Percentiles rank a stretch among this genome's conserved stretches.
These are phyloP conservation scores for Babyrousa celebensis DNA, from an alignment of 2,797 vertebrate genomes.

Conservation along the genomic window DNA sequence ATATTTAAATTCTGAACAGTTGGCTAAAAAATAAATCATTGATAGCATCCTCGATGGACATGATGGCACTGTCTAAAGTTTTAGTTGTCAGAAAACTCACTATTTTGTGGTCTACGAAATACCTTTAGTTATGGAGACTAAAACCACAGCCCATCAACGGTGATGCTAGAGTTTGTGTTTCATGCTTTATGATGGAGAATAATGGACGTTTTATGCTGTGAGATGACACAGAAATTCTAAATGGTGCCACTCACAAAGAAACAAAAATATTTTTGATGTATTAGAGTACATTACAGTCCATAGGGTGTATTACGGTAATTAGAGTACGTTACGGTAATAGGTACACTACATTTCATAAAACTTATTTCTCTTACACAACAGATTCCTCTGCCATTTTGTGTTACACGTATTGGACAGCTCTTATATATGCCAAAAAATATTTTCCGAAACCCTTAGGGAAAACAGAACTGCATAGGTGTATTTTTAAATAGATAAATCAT, in stretches of 20 bases:
- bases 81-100: not conserved
- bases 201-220: not conserved
- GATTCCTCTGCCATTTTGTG: not conserved
- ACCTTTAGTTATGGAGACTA: not conserved
- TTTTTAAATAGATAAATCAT: not conserved
- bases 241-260: constrained; percentile 10
- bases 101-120: not conserved
- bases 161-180: not conserved
- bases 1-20: not conserved
- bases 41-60: constrained; percentile 9
- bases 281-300: not conserved
- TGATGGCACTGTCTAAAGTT: not conserved
- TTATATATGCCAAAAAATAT: not conserved
- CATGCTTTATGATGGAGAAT: not conserved
- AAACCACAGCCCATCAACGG: not conserved
- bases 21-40: constrained; percentile 21
- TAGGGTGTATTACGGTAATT: not conserved
- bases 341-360: not conserved
- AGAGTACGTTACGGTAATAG: not conserved
- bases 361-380: not conserved
- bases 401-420: not conserved
- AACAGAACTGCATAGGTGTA: not conserved
- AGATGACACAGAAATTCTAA: constrained; percentile 39
- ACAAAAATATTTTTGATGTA: not conserved
- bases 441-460: not conserved